phyloP scores from a whole-genome alignment of 2,888 invertebrate genomes.

The Scaptodrosophila latifasciaeformis region DNA sequence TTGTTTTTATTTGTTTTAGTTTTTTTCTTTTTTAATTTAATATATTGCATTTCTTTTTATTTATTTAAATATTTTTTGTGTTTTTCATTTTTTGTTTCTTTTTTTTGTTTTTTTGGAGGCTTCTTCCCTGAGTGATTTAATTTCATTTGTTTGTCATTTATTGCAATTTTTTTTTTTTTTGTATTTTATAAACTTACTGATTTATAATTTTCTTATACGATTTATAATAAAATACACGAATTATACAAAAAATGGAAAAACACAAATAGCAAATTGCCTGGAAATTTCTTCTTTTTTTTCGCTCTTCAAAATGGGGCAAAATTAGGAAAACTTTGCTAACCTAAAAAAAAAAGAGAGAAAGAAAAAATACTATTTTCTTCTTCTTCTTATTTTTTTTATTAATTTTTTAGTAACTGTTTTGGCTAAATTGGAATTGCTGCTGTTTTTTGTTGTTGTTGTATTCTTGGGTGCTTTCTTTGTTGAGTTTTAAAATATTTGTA shows the following conservation, averaged over 20 bases:
- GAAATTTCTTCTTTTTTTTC: conserved; percentile 18
- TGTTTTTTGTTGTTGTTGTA: conserved; percentile 25
- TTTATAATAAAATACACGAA: conserved; percentile 34
- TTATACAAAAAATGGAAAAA: conserved; percentile 31
- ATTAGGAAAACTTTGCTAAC: no score
- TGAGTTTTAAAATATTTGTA: conserved; percentile 67
- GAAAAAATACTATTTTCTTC: conserved; percentile 1
- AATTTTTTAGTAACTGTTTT: conserved; percentile 50
- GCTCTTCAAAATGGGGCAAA: background rate
- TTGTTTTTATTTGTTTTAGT: conserved; percentile 33
- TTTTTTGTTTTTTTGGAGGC: conserved; percentile 72
- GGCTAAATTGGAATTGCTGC: no score
- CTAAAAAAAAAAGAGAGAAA: background rate
- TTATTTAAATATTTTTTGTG: conserved; percentile 46
- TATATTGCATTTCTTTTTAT: conserved; percentile 60
- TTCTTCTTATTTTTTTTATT: background rate
- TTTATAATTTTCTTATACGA: conserved; percentile 58
- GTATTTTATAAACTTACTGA: conserved; percentile 66
- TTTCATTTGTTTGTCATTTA: conserved; percentile 70
- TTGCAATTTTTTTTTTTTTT: conserved; percentile 57
- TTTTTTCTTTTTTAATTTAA: conserved; percentile 52
- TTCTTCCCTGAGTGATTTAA: conserved; percentile 75
- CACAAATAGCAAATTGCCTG: conserved; percentile 16
- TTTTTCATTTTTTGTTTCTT: conserved; percentile 55
- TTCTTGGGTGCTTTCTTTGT: conserved; percentile 26